A percentile compares a stretch with the other conserved stretches of the same genome.
Conservation (phyloP, 2,888 invertebrate genomes). For the Eumerus sabulonum region DNA sequence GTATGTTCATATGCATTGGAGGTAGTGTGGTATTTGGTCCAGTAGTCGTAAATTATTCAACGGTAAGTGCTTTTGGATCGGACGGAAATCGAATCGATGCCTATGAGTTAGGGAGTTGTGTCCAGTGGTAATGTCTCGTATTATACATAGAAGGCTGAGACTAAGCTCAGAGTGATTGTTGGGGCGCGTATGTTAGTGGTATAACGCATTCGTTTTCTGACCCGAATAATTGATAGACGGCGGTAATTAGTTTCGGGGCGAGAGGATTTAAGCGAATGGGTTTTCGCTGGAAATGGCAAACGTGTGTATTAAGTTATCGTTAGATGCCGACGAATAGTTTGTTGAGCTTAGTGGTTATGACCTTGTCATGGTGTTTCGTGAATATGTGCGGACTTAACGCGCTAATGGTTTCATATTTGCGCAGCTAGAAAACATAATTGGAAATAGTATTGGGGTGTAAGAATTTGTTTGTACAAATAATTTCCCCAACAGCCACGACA, state of each 20-base stretch:
- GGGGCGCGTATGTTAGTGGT: conserved; percentile 18
- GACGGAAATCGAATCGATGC: conserved; percentile 54
- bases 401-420: too few species aligned
- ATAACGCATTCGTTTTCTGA: conserved; percentile 29
- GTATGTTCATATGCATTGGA: too few species aligned
- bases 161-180: not conserved
- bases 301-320: conserved; percentile 22
- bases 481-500: too few species aligned
- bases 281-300: conserved; percentile 38
- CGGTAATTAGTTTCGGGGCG: conserved; percentile 50
- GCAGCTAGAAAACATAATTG: too few species aligned
- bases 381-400: too few species aligned
- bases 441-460: too few species aligned
- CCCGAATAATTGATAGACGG: conserved; percentile 55
- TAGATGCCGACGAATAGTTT: too few species aligned
- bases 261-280: conserved; percentile 7
- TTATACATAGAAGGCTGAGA: not conserved
- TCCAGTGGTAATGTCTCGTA: not conserved
- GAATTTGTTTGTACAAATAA: too few species aligned
- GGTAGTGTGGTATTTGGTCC: not conserved
- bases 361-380: too few species aligned
- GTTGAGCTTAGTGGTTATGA: too few species aligned
- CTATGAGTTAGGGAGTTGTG: conserved; percentile 42
- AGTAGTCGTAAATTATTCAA: conserved; percentile 42
- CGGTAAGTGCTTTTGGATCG: conserved; percentile 23